Evolutionary conservation across 2,113 vertebrate species (phyloP), one percentile per base, ranked within the genome.

Genomic region (Antennarius striatus): DNA sequence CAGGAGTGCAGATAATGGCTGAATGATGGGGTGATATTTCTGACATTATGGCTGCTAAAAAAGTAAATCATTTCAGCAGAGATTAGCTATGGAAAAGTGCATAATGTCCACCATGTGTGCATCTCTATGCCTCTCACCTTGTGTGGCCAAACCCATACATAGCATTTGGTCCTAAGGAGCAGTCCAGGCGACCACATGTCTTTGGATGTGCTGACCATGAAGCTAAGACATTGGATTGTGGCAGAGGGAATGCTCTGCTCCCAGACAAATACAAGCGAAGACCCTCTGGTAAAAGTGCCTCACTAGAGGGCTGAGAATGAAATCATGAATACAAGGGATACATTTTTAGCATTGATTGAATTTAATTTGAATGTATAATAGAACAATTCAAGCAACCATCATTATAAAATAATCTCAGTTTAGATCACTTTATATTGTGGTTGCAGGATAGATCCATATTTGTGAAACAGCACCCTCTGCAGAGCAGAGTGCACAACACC

Each of bases 71-170:
- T 43, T 32, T 54, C 7, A 59, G 17, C 22, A 36, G 10, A 57
- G 28, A 63, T 43, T 9, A 22, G n/a, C 16, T 10, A 46, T 36
- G 10, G 10, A 43, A 42, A 45, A 55, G 32, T 42, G 32, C 10
- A 40, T 22, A 0, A 10, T 10, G 10, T 32, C 10, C 11, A 12
- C 6, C 2, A 1, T 6, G n/a, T 54, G 29, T 10, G 12, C 48
- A 17, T 59, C 4, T 39, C 6, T 17, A 4, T 10, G 4, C 43
- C 10, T 82, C 86, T 82, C 63, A 95, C 93, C 91, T 93, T 22
- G 79, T 92, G 61, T 28, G 85, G n/a, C 93, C 92, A 32, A 94
- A 86, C 22, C 29, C 54, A 36, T 90, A 67, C 12, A 51, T 40
- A 11, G 60, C 30, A 15, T 36, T 43, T 10, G 17, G 36, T 59